Evolutionary conservation across 2,888 invertebrate species (phyloP).

Genomic region (Heliconius sara): DNA sequence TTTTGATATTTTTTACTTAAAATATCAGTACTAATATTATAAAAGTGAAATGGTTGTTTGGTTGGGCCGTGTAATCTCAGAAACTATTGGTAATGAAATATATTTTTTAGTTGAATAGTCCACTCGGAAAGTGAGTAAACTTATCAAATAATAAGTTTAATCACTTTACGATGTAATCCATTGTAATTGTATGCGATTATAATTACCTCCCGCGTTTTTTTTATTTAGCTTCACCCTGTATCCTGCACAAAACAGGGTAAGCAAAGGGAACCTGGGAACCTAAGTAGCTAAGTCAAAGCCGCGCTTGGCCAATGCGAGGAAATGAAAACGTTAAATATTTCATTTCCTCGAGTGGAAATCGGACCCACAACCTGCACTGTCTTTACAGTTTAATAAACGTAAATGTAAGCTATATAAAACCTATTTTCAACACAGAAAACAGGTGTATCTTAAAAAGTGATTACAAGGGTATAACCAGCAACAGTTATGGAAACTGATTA

Average conservation of each 20-base stretch:
- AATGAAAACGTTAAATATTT: not conserved
- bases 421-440: not conserved
- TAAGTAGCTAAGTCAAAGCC: not conserved
- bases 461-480: not conserved
- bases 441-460: not conserved
- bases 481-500: constrained; percentile 31
- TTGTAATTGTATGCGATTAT: too few relatives aligned
- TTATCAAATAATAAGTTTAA: too few relatives aligned
- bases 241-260: too few relatives aligned
- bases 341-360: not conserved
- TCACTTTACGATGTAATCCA: too few relatives aligned
- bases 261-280: too few relatives aligned
- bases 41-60: too few relatives aligned
- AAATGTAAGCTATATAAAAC: not conserved
- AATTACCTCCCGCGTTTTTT: not conserved
- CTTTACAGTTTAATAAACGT: too few relatives aligned
- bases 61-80: too few relatives aligned
- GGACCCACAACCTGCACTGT: not conserved
- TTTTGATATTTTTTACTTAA: too few relatives aligned
- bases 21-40: too few relatives aligned
- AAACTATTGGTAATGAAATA: not conserved
- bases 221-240: not conserved
- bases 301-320: not conserved
- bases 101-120: too few relatives aligned
- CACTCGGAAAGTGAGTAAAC: too few relatives aligned